Evolutionary conservation across 1,140 invertebrate species (phyloP), one percentile per base, ranked within the genome.

Genomic region (Charaxes varanes): DNA sequence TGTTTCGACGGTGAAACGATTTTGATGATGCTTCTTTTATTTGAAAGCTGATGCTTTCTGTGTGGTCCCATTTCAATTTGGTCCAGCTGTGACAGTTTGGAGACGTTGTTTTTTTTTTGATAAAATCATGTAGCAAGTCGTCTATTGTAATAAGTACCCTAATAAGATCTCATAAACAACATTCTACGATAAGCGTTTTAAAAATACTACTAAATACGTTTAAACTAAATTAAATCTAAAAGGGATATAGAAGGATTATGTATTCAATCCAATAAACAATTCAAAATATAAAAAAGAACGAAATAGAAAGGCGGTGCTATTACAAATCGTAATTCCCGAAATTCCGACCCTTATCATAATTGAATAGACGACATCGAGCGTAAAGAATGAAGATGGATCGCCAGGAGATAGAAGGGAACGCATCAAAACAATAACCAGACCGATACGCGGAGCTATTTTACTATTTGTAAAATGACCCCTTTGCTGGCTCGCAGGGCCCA

Each of bases 391-490:
- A 48, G 51, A 54, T 41, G 33, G 45, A 53, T 53, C 13, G 40
- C 17, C 28, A 19, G 12, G 28, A 35, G 40, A 40, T 37, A 32
- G 31, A 40, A 36, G 22, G 41, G 14, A 45, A 19, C 33, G 37
- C 38, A 56, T 56, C 53, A 56, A 56, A 56, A 56, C 53, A 56
- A 56, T 56, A 52, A 45, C 38, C 22, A 34, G 40, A 27, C 42
- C 42, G 41, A 55, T 12, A 13, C 40, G 23, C 33, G 46, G 33
- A 42, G 37, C 37, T 40, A 42, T 42, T 42, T 50, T 47, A 55
- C 43, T 55, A 47, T 55, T 55, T 55, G 48, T 55, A 55, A 55
- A 55, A 41, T 55, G 53, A 55, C 53, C 53, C 53, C 47, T 47
- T 51, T 41, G 37, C n/a, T n/a, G 38, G 37, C 35, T 35, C 40